Evolutionary conservation across 2,113 vertebrate genomes (phyloP), one percentile per base, ranked within the genome.

Genomic region (Synodontis membranacea): DNA sequence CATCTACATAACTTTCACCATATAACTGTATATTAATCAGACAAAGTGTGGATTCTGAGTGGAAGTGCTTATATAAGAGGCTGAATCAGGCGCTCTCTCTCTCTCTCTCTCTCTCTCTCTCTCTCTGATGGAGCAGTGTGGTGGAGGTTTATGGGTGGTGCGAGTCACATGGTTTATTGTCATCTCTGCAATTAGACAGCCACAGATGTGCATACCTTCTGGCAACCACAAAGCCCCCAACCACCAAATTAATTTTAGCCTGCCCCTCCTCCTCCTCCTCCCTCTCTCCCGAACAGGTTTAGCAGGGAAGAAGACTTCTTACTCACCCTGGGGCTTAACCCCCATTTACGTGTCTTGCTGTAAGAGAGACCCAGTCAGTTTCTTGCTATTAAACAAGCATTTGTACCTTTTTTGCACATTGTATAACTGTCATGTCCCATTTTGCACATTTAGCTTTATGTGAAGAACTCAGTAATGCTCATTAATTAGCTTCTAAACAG

Each of bases 151-250:
- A 52, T 66, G 75, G 48, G 70, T 39, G 84, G 56, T 92, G 95
- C 5, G n/a, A 68, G n/a, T 93, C 93, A 92, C 91, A 90, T 91
- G 89, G 90, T 86, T 95, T 95, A 94, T 92, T 90, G 91, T 92
- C 81, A 93, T 89, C 93, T 93, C 89, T 92, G 93, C 94, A 95
- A 94, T 94, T 94, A 96, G 94, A 93, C 93, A 93, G 92, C 90
- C 90, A 93, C 88, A 93, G 93, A 94, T 93, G 91, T 93, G 92
- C 88, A 92, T 93, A 90, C 93, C 93, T 89, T 93, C 93, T 94
- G 91, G 91, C 89, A 94, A 93, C 88, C 90, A 74, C 88, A 91
- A 84, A 92, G 86, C 90, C 93, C 88, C 89, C 91, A 94, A 92
- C 92, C 91, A 89, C 83, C 64, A 91, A 89, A 90, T 91, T 86